Percentiles rank a stretch among this genome's conserved stretches.
Evolutionary conservation across 2,888 invertebrate genomes (phyloP).

Genomic region (Hetaerina titia): DNA sequence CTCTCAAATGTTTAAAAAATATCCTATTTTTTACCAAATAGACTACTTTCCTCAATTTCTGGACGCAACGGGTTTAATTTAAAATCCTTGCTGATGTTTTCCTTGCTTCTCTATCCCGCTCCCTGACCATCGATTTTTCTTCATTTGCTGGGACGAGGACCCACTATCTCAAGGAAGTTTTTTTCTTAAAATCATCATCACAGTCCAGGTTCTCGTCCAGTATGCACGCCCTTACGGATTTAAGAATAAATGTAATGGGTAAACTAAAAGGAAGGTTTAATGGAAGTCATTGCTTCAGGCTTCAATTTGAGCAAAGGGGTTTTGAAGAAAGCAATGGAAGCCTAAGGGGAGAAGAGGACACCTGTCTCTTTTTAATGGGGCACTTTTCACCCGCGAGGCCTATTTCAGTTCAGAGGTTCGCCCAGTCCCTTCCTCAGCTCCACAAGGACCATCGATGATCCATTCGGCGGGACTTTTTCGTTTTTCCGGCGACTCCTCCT

Average conservation of each 20-base stretch:
- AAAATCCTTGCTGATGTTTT: too few relatives aligned
- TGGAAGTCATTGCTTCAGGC: not conserved
- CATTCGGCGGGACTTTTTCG: not conserved
- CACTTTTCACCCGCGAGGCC: not conserved
- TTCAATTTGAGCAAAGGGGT: not conserved
- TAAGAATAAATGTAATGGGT: not conserved
- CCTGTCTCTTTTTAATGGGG: not conserved
- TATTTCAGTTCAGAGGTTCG: not conserved
- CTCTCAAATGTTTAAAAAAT: too few relatives aligned
- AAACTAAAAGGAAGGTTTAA: not conserved
- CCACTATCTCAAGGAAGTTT: too few relatives aligned
- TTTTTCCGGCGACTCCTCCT: not conserved
- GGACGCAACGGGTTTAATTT: too few relatives aligned
- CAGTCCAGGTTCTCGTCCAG: too few relatives aligned
- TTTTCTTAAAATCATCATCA: too few relatives aligned
- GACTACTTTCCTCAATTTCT: too few relatives aligned
- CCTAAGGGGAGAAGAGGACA: not conserved
- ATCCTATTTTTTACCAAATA: too few relatives aligned
- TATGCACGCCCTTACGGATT: too few relatives aligned
- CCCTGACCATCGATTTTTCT: too few relatives aligned
- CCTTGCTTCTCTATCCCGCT: too few relatives aligned
- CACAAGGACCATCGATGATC: slow-evolving; percentile 1
- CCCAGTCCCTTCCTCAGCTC: not conserved
- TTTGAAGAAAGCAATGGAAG: not conserved
- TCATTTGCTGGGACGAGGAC: too few relatives aligned